Evolutionary conservation across 2,888 invertebrate genomes (phyloP), one percentile per base, ranked within the genome.

Genomic region (Allolobophora icterica): DNA sequence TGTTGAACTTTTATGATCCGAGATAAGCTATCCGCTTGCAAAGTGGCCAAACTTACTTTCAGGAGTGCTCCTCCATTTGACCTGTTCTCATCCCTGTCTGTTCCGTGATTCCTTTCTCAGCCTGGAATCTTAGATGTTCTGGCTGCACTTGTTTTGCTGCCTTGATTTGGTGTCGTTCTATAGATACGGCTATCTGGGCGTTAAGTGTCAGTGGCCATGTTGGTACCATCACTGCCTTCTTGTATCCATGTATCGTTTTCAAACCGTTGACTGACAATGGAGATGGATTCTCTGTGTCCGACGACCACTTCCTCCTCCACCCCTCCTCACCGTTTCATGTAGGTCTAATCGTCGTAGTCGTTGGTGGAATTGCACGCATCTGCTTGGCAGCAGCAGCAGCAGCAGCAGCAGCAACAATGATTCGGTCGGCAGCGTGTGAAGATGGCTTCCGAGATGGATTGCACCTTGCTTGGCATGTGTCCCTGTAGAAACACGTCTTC

Each of bases 231-330:
- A 6, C 71, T 71, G 71, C 30, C 17, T 71, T 11, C 71, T 1
- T 71, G 71, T 71, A 71, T 71, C 71, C 71, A 71, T 71, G 71
- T n/a, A 71, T 71, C 71, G n/a, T 71, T 30, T 52, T 71, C 71
- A n/a, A 71, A 71, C 71, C n/a, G 11, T 71, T 11, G n/a, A 71
- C 71, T n/a, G n/a, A 71, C 71, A 71, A 71, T 71, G 71, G n/a
- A 71, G 71, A 71, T 71, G 71, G 71, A 71, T 71, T 71, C 71
- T n/a, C 30, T 3, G n/a, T 71, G 71, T 71, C 71, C 15, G 58
- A 58, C 58, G 13, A 17, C 45, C 19, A 2, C 17, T 15, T 45
- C 45, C 21, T 52, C 2, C 5, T 52, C 52, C 21, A 24, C n/a
- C 71, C n/a, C 30, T 71, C 71, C 71, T n/a, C 71, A n/a, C 71